Conservation (phyloP, 2,888 invertebrate species). For the Tetragonisca angustula region DNA sequence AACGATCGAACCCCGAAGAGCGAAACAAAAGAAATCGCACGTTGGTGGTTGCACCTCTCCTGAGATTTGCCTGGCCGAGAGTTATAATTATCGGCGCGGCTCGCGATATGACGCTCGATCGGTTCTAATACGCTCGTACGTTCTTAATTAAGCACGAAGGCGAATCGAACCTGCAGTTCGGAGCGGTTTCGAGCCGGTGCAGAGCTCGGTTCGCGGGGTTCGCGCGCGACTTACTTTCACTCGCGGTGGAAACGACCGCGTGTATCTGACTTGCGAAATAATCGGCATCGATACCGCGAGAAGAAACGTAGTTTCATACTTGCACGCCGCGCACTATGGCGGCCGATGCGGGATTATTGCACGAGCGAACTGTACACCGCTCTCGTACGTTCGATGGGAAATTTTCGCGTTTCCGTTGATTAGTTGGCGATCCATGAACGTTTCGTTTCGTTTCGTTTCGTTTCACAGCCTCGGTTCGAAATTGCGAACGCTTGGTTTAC, state of each 20-base stretch:
- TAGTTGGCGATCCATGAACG: slow-evolving; percentile 1
- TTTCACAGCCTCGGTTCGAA: too few relatives aligned
- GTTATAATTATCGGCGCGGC: slow-evolving; percentile 44
- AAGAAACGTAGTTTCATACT: slow-evolving; percentile 21
- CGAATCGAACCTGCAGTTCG: slow-evolving; percentile 54
- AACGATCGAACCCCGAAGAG: background rate
- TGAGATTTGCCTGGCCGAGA: slow-evolving; percentile 30
- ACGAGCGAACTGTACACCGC: slow-evolving; percentile 15
- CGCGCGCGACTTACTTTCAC: slow-evolving; percentile 65
- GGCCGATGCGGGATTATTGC: slow-evolving; percentile 30
- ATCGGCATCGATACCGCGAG: slow-evolving; percentile 34
- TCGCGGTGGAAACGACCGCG: slow-evolving; percentile 55
- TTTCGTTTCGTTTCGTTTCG: slow-evolving; percentile 5
- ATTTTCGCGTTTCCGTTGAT: slow-evolving; percentile 23
- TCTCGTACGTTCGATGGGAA: slow-evolving; percentile 23
- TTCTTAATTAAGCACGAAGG: slow-evolving; percentile 63
- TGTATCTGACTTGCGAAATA: slow-evolving; percentile 57
- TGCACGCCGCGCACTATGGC: background rate
- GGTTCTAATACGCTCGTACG: slow-evolving; percentile 45
- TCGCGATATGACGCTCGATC: slow-evolving; percentile 44
- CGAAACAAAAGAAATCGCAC: slow-evolving; percentile 15
- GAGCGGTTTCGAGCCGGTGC: slow-evolving; percentile 23
- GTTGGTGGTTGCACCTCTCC: slow-evolving; percentile 4
- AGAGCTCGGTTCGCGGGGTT: slow-evolving; percentile 23
- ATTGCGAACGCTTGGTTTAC: too few relatives aligned